Evolutionary conservation across 2,888 invertebrate genomes (phyloP).

Genomic region (Mongoloraphidia duomilia): DNA sequence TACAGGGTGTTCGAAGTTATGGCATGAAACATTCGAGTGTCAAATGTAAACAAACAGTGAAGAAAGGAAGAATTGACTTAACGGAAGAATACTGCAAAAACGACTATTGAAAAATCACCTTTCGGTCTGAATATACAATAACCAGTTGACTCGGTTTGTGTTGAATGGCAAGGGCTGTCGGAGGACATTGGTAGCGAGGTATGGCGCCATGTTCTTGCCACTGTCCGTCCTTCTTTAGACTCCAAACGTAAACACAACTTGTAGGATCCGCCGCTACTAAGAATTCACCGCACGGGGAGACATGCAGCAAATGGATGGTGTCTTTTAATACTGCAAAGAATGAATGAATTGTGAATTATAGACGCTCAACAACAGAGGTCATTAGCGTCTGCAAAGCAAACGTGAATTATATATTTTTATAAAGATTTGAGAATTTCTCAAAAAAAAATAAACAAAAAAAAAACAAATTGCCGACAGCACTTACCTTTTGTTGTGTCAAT

Average conservation of each 20-base stretch:
- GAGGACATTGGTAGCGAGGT: slow-evolving; percentile 53
- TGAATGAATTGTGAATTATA: slow-evolving; percentile 7
- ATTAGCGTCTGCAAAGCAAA: not conserved
- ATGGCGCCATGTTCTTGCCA: slow-evolving; percentile 39
- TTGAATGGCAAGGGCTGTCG: slow-evolving; percentile 59
- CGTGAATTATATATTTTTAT: no score
- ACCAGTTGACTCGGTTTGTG: slow-evolving; percentile 42
- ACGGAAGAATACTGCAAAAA: not conserved
- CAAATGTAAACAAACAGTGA: no score
- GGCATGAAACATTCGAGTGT: no score
- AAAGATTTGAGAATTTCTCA: no score
- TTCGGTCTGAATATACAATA: slow-evolving; percentile 65
- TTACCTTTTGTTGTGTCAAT: not conserved
- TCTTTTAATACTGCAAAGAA: slow-evolving; percentile 41
- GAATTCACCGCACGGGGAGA: slow-evolving; percentile 42
- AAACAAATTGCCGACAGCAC: no score
- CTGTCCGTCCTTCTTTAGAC: slow-evolving; percentile 16
- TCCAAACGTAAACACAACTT: slow-evolving; percentile 54
- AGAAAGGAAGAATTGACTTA: no score
- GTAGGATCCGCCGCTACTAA: slow-evolving; percentile 51
- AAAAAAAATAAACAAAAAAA: no score
- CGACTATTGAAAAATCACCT: slow-evolving; percentile 41
- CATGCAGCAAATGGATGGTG: slow-evolving; percentile 34
- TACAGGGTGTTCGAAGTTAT: no score
- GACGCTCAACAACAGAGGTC: no score